Base-by-base conservation (phyloP, 1,140 invertebrate genomes). In the Acarapis woodi region DNA sequence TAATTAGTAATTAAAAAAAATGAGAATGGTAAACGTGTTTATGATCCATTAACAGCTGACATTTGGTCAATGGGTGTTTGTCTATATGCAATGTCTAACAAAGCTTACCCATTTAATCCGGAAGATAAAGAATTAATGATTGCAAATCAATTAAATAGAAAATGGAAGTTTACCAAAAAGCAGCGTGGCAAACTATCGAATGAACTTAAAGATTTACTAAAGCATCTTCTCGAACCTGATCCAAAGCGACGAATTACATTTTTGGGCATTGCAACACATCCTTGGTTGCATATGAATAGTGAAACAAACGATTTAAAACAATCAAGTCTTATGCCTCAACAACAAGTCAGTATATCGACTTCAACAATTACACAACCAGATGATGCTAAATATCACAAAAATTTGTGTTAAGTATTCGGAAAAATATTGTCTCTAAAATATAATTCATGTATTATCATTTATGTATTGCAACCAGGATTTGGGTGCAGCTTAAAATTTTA, bases 151-250 rank as follows among this genome's bases (percentile, higher is more conserved):
- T 26, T 35, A 29, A 14, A 35, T 12, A 22, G 33, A 19, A 40
- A 40, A 33, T 40, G 39, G 39, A 37, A 37, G 19, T 37, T 37
- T 37, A 26, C 30, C 4, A 18, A 20, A 19, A 37, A 30, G 19
- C 36, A 37, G 14, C 2, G 15, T 6, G n/a, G 18, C 16, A 37
- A 20, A 21, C 16, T 37, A 4, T 19, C 12, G 8, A 14, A 28
- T 15, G 50, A 62, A 6, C 69, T 71, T 1, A 73, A 75, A 54
- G 65, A 63, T 12, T 64, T 78, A 10, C 66, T 79, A 8, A 59
- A 63, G 2, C 65, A 69, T 34, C 68, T 80, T 42, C 53, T 80
- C 4, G 74, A 82, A 50, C 75, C 75, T 1, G 70, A 78, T 45
- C 29, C 75, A 20, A 69, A 66, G 4, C 52, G 68, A 22, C 62